Conservation (phyloP, 2,888 invertebrate genomes). For the Cactoblastis cactorum region DNA sequence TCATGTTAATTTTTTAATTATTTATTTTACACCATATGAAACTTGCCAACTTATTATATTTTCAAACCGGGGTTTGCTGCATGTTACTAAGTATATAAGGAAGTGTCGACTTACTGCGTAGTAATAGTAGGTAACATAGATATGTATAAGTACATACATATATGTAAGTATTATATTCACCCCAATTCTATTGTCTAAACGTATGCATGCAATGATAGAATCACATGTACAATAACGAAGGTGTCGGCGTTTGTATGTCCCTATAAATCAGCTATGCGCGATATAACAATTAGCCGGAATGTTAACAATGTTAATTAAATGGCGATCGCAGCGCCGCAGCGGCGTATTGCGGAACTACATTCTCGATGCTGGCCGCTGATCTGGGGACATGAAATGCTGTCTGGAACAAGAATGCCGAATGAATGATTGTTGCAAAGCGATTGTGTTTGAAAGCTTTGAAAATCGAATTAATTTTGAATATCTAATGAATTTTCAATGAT, state of each 20-base stretch:
- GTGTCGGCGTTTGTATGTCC: slow-evolving; percentile 71
- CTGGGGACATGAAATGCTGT: no score
- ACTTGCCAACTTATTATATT: no score
- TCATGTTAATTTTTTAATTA: no score
- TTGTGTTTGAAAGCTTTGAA: no score
- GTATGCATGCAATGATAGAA: slow-evolving; percentile 61
- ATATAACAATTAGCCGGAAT: slow-evolving; percentile 80
- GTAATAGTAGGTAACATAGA: no score
- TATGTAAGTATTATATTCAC: slow-evolving; percentile 26
- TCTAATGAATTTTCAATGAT: no score
- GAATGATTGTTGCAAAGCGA: neutral
- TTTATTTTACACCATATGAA: no score
- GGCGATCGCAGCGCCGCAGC: slow-evolving; percentile 45
- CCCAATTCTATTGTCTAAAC: slow-evolving; percentile 46
- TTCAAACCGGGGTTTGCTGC: no score
- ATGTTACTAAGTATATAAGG: slow-evolving; percentile 20
- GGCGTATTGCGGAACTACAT: slow-evolving; percentile 41
- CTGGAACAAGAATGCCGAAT: neutral
- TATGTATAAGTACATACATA: no score
- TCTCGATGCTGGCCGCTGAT: slow-evolving; percentile 15
- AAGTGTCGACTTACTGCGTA: no score
- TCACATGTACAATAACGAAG: slow-evolving; percentile 71
- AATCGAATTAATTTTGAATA: no score
- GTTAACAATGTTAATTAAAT: slow-evolving; percentile 80
- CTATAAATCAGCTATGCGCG: slow-evolving; percentile 76